Conservation (phyloP, 2,888 invertebrate genomes). For the Erebia palarica region DNA sequence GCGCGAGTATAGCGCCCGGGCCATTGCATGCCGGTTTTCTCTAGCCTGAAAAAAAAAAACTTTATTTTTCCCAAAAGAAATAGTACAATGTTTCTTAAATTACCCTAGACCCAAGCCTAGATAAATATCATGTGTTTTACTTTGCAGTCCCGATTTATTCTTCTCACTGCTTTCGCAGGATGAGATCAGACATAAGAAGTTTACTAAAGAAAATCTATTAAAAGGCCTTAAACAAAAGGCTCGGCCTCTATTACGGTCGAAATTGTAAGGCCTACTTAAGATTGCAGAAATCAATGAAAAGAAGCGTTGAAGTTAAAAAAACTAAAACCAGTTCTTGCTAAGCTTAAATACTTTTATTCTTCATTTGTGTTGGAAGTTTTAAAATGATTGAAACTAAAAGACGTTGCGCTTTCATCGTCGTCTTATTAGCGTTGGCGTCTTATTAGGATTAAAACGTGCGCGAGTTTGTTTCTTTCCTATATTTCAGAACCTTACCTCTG, state of each 20-base stretch:
- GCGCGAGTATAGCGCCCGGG: slow-evolving; percentile 93
- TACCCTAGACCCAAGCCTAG: too few relatives aligned
- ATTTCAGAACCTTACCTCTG: slow-evolving; percentile 83
- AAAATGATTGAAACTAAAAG: background rate
- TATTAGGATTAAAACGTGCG: background rate
- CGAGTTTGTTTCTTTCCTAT: background rate
- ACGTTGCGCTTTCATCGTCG: too few relatives aligned
- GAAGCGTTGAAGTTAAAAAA: too few relatives aligned
- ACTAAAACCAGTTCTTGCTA: too few relatives aligned
- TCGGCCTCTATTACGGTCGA: too few relatives aligned
- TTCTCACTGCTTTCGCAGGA: background rate
- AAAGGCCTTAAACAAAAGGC: background rate
- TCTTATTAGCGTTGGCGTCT: too few relatives aligned
- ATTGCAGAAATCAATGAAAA: too few relatives aligned
- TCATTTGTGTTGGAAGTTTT: background rate
- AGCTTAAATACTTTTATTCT: too few relatives aligned
- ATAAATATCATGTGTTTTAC: background rate
- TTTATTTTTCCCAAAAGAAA: too few relatives aligned
- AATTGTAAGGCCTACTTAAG: too few relatives aligned
- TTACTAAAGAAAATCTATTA: background rate
- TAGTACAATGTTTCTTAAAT: too few relatives aligned
- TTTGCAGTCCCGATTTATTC: background rate
- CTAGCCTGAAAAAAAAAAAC: slow-evolving; percentile 87
- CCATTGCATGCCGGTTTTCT: slow-evolving; percentile 96
- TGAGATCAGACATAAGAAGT: background rate